Conservation (phyloP, 2,113 vertebrate genomes). For the Percopsis transmontana region DNA sequence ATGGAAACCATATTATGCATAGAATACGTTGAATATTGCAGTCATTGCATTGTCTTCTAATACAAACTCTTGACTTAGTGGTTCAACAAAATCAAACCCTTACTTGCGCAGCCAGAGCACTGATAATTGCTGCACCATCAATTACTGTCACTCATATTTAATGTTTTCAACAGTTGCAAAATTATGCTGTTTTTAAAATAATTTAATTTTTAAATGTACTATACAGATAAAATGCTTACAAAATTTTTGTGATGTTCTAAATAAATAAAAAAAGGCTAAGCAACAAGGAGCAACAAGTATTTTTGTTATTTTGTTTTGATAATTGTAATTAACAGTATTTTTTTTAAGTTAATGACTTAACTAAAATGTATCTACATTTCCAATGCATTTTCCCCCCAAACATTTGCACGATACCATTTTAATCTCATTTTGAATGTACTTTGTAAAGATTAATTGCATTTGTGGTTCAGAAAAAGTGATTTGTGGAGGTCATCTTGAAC, state of each 20-base stretch:
- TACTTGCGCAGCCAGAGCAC: constrained; percentile 44
- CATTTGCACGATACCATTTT: no score
- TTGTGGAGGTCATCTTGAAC: no score
- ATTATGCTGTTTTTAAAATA: constrained; percentile 72
- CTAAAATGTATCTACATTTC: no score
- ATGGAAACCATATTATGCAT: constrained; percentile 57
- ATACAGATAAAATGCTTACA: constrained; percentile 77
- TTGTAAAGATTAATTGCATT: no score
- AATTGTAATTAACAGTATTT: constrained; percentile 13
- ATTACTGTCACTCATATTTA: constrained; percentile 71
- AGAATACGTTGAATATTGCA: constrained; percentile 63
- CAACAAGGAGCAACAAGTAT: constrained; percentile 19
- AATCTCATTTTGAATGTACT: no score
- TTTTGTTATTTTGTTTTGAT: background rate
- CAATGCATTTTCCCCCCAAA: no score
- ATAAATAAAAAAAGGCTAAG: constrained; percentile 59
- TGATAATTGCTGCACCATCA: constrained; percentile 44
- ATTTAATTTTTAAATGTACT: constrained; percentile 81
- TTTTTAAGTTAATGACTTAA: constrained; percentile 16
- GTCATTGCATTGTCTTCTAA: constrained; percentile 60
- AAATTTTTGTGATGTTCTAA: constrained; percentile 76
- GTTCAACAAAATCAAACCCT: constrained; percentile 12
- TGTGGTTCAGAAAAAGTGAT: no score
- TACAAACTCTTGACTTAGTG: constrained; percentile 44
- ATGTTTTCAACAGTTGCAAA: constrained; percentile 57